Base-by-base conservation (phyloP, 1,140 invertebrate species). In the Drosophila sp. region DNA sequence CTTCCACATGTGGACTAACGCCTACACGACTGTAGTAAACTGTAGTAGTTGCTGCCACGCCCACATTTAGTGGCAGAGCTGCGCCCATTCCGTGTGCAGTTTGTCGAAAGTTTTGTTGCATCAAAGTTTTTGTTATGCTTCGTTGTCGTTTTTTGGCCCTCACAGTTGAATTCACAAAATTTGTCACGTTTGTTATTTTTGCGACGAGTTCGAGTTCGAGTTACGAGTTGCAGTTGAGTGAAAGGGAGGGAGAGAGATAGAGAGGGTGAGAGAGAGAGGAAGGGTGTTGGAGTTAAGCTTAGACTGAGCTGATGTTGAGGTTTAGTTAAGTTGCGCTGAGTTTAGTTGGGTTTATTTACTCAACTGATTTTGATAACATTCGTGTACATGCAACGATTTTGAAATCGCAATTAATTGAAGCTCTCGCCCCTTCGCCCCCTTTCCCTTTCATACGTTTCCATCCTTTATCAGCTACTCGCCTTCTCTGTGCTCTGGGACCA, bases 311-410 rank as follows among this genome's bases (percentile, higher is more conserved):
- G 48, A 43, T 21, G 46, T 48, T 50, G 54, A 59, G 51, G 46
- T 38, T 32, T 45, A 67, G 54, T 45, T 53, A 29, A 32, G 53
- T 51, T 66, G 18, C 2, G 67, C 48, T 43, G 36, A 65, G 61
- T 72, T 66, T 54, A 38, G 69, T 65, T 65, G 21, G 54, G 63
- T 53, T 82, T 91, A 91, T 91, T 91, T 91, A 91, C 90, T 78
- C 82, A 91, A 91, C 90, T 91, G 90, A 91, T 91, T 91, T 91
- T 91, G 90, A 91, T 91, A 91, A 91, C 89, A 89, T 91, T 91
- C 77, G 89, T 87, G 84, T 83, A 91, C 90, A 91, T 89, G 84
- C 71, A 72, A 63, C 70, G 76, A 84, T 81, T 89, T 89, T 56
- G 74, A 66, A 77, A 72, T 72, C 63, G 70, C 70, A 67, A 86